These are phyloP conservation scores for Leucoraja erinaceus DNA, from an alignment of 2,113 vertebrate species.

Conservation along the genomic window DNA sequence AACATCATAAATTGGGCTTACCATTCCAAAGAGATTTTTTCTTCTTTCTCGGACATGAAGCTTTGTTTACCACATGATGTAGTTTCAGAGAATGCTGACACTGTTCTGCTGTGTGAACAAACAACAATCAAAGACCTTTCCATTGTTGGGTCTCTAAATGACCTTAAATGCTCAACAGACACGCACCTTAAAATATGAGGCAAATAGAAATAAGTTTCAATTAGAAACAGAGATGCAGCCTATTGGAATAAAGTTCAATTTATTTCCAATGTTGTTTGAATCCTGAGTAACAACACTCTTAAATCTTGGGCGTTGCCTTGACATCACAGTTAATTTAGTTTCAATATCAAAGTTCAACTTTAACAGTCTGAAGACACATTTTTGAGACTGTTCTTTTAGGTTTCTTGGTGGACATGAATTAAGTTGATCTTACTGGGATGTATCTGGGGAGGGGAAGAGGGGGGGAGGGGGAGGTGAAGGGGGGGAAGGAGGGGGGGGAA, in stretches of 20 bases:
- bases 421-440: not conserved
- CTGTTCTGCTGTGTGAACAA: constrained; percentile 53
- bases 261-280: not conserved
- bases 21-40: constrained; percentile 86
- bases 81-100: constrained; percentile 50
- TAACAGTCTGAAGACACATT: not conserved
- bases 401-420: not conserved
- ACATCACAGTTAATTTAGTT: not conserved
- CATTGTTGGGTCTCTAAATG: not conserved
- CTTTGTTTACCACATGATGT: constrained; percentile 47
- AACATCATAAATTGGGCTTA: constrained; percentile 51
- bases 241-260: not conserved
- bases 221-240: not conserved
- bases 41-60: constrained; percentile 62
- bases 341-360: not conserved
- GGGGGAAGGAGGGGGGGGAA: too few relatives aligned
- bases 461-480: too few relatives aligned
- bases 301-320: not conserved
- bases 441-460: not conserved
- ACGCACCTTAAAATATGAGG: not conserved
- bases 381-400: not conserved
- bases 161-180: not conserved
- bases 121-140: constrained; percentile 42
- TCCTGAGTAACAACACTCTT: not conserved
- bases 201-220: not conserved